Base-by-base conservation (phyloP, 2,113 vertebrate genomes). In the Corythoichthys intestinalis region DNA sequence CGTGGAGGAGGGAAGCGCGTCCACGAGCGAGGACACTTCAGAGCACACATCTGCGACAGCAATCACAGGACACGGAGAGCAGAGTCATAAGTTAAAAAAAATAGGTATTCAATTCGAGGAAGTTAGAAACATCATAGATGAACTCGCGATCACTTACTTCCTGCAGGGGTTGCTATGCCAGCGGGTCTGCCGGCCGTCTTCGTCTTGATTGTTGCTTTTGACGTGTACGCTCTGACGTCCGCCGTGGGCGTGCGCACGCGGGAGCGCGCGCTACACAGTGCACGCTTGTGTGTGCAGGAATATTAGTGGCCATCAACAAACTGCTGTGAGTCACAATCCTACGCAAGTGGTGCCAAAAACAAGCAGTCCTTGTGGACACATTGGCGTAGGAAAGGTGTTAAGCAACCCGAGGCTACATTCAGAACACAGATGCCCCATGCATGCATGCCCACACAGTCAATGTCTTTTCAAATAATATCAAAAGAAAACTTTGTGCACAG, bases 281-380 rank as follows among this genome's bases (percentile, higher is more conserved):
- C 65, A 79, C 78, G 84, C 75, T 80, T 74, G 83, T 83, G 83
- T 78, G 80, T 59, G 65, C 70, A 70, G 69, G 10, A 68, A 75
- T 74, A 67, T 70, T 80, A 71, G 76, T 67, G 71, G 81, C 83
- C 73, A 66, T 67, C 69, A 72, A 65, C 60, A 17, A 37, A 38
- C 78, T 39, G 58, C 41, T 61, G 48, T 85, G 84, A 87, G 77
- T 85, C 83, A 85, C 78, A 81, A 50, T 69, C 83, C 79, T 73
- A 84, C 81, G n/a, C 65, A 63, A 17, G 15, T 61, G 58, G 1
- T 38, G 37, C 12, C 11, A 10, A 8, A 53, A n/a, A n/a, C 0
- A 53, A 20, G 2, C 52, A 56, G 53, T 56, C 56, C 56, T 44
- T 1, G 8, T 14, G 28, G 10, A 37, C 56, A 58, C 34, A 58